Evolutionary conservation across 2,888 invertebrate genomes (phyloP).

Genomic region (Metacarcinus magister): DNA sequence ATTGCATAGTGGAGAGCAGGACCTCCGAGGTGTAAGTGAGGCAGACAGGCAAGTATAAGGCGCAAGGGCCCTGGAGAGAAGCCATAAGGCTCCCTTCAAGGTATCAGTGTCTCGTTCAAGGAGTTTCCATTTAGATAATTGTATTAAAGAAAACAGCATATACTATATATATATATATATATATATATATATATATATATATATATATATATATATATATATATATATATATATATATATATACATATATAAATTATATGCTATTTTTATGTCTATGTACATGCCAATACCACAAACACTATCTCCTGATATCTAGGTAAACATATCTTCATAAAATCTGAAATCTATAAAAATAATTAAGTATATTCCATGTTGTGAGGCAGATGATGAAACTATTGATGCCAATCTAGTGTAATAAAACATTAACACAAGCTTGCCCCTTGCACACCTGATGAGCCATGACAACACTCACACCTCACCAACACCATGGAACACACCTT

Average conservation of each 20-base stretch:
- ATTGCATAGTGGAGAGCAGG: conserved; percentile 62
- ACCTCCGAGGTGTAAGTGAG: background rate
- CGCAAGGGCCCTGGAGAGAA: background rate
- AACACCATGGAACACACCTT: background rate
- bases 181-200: conserved; percentile 59
- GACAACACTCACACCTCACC: background rate
- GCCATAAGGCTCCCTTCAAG: background rate
- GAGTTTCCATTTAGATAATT: background rate
- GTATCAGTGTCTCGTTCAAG: conserved; percentile 1
- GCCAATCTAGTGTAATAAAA: background rate
- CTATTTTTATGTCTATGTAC: background rate
- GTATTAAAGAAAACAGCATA: background rate
- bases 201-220: conserved; percentile 46
- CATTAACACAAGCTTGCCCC: background rate
- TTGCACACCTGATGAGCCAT: background rate
- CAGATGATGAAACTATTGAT: background rate
- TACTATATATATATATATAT: conserved; percentile 17
- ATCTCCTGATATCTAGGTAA: background rate
- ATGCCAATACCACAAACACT: background rate
- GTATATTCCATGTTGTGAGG: background rate
- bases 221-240: conserved; percentile 18
- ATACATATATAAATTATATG: background rate
- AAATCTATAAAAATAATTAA: background rate
- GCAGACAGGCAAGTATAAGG: conserved; percentile 66
- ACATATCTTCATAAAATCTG: background rate